Evolutionary conservation across 2,797 vertebrate species (phyloP).

Genomic region (Amazona ochrocephala): DNA sequence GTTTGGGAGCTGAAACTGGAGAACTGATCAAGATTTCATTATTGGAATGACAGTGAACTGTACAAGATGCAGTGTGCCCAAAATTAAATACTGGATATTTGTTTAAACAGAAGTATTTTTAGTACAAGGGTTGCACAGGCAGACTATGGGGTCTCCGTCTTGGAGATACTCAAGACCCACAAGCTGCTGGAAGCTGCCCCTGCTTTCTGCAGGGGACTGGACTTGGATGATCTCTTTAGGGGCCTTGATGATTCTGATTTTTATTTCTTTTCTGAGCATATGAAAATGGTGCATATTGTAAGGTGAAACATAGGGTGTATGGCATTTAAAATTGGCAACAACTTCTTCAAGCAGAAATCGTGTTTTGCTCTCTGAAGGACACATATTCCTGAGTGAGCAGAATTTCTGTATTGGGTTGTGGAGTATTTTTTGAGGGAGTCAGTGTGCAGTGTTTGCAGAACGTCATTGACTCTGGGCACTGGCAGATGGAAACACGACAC

Average conservation of each 20-base stretch:
- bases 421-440: not conserved
- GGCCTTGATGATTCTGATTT: not conserved
- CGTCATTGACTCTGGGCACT: not conserved
- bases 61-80: not conserved
- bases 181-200: not conserved
- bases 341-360: not conserved
- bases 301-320: no score
- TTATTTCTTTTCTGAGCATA: no score
- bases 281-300: not conserved
- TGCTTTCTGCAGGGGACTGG: not conserved
- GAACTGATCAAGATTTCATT: not conserved
- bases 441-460: not conserved
- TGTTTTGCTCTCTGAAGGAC: not conserved
- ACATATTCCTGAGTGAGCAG: not conserved
- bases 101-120: not conserved
- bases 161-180: not conserved
- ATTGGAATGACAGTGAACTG: not conserved
- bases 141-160: no score
- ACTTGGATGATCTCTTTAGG: accelerated
- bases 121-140: not conserved
- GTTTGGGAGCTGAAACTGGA: not conserved
- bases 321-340: not conserved
- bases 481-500: not conserved
- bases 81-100: not conserved
- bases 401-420: not conserved